Percentiles rank a stretch among this genome's conserved stretches.
Conservation (phyloP, 2,113 vertebrate genomes). For the Prochilodus magdalenae region DNA sequence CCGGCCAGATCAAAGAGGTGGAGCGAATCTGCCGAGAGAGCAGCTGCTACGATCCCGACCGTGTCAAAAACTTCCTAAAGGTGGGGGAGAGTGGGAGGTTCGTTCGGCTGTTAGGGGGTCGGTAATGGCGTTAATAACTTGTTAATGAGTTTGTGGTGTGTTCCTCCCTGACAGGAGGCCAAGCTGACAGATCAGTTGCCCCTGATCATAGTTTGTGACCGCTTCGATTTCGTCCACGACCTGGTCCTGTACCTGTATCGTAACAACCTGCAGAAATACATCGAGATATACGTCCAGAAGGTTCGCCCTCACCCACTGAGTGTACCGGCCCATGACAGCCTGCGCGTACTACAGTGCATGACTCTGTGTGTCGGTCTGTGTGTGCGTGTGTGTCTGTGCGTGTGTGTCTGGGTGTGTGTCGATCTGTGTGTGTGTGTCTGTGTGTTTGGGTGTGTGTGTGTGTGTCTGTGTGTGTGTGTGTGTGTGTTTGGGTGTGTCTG, state of each 20-base stretch:
- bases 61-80: conserved; percentile 94
- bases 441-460: too few species aligned
- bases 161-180: conserved; percentile 79
- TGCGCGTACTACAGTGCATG: too few species aligned
- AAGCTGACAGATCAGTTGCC: conserved; percentile 94
- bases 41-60: conserved; percentile 91
- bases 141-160: conserved; percentile 13
- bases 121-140: background rate
- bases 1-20: conserved; percentile 95
- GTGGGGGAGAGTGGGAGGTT: conserved; percentile 47
- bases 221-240: conserved; percentile 93
- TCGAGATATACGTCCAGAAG: conserved; percentile 95
- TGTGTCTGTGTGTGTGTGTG: too few species aligned
- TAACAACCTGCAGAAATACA: conserved; percentile 95
- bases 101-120: background rate
- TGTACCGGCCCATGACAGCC: too few species aligned
- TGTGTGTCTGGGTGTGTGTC: too few species aligned
- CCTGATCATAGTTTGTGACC: conserved; percentile 92
- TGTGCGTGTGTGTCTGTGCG: too few species aligned
- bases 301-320: too few species aligned
- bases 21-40: conserved; percentile 93
- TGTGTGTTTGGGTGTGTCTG: too few species aligned
- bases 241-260: conserved; percentile 90
- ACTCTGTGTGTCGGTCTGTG: background rate
- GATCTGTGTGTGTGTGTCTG: too few species aligned